phyloP scores from a whole-genome alignment of 2,888 invertebrate species.

The Herminia tarsipennalis region DNA sequence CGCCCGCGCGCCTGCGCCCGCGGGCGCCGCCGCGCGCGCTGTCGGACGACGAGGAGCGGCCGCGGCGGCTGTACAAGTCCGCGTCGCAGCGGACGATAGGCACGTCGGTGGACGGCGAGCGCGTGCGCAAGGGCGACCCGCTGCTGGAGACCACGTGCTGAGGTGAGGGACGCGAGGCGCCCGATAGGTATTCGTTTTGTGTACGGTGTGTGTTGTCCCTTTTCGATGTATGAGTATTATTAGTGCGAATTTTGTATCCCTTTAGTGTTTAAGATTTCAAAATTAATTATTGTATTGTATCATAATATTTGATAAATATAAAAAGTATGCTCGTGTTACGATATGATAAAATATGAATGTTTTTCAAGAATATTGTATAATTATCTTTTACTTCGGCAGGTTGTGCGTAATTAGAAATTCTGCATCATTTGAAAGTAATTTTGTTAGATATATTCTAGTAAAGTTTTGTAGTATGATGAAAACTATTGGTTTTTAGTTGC shows the following conservation, averaged over 20 bases:
- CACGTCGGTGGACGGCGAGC: constrained; percentile 42
- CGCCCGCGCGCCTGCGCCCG: constrained; percentile 37
- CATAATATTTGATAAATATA: constrained; percentile 45
- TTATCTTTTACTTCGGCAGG: constrained; percentile 71
- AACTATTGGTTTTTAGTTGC: constrained; percentile 48
- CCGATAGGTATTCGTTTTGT: constrained; percentile 42
- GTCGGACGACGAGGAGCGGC: constrained; percentile 63
- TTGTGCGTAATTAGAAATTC: constrained; percentile 68
- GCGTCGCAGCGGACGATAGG: constrained; percentile 58
- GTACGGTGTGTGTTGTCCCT: constrained; percentile 52
- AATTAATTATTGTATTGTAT: constrained; percentile 79
- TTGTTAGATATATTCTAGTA: constrained; percentile 23
- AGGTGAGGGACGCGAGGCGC: constrained; percentile 23
- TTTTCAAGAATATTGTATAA: constrained; percentile 62
- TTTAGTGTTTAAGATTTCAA: constrained; percentile 77
- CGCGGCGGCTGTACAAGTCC: constrained; percentile 64
- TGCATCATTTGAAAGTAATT: constrained; percentile 29
- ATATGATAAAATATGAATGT: constrained; percentile 61
- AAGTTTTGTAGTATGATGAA: constrained; percentile 28
- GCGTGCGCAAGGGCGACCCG: constrained; percentile 57
- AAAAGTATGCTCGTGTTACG: constrained; percentile 54
- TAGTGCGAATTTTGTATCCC: constrained; percentile 83
- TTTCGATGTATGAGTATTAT: constrained; percentile 77
- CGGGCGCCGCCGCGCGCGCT: constrained; percentile 52
- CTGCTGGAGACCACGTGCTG: constrained; percentile 79